Base-by-base conservation (phyloP, 92 coral and sea anemone species). In the Muricea muricata region DNA sequence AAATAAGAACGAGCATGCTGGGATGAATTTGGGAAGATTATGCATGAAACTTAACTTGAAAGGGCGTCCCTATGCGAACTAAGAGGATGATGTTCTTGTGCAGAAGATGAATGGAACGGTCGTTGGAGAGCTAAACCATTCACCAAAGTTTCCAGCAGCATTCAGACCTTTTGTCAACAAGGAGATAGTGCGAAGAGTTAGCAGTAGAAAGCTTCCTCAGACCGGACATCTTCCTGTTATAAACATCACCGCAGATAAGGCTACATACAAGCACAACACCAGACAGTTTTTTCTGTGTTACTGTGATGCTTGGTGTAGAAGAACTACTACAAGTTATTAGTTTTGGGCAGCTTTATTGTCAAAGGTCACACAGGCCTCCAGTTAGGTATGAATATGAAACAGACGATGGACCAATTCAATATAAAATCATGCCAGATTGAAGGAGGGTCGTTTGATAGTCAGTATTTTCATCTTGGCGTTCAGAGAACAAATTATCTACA, bases 381-480 rank as follows among this genome's bases (percentile, higher is more conserved):
- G 70, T 63, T 63, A 63, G 70, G 32, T 63, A 18, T 24, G 70
- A 63, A 63, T 63, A 63, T 63, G 2, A 63, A 63, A 63, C 4
- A 63, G 70, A 3, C 2, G 70, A 25, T 63, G 14, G 70, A 63
- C 24, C 32, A 63, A 65, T 65, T 65, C 73, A 65, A 65, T 24
- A 29, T 65, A 65, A 29, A 65, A 34, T 65, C 73, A 65, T 65
- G 39, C 40, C 73, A 65, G 73, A 65, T 65, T 31, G 73, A 65
- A 65, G 73, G 73, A 65, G 73, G 73, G 42, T 65, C 73, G 29
- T 65, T 65, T 41, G 73, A 65, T 65, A 41, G 73, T 65, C 73
- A 65, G 73, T 65, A 66, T 66, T 66, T 66, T 66, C 73, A 63
- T 26, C 32, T 63, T 63, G 70, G 70, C 25, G 70, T 63, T 63